Base-by-base conservation (phyloP, 2,113 vertebrate species). In the Pseudorasbora parva region DNA sequence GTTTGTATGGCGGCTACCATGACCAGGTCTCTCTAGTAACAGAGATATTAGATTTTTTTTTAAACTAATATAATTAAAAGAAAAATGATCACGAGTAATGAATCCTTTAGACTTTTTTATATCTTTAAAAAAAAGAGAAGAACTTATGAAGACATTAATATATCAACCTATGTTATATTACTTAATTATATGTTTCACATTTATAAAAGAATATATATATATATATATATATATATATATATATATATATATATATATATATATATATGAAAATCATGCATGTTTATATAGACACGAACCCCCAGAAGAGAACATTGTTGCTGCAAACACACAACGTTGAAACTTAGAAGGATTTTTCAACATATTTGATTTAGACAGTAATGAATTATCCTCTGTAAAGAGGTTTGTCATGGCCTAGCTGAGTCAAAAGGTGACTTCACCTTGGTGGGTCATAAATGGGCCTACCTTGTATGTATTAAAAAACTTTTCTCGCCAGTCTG, bases 391-490 rank as follows among this genome's bases (percentile, higher is more conserved):
- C 37, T 19, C 1, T 66, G 27, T 33, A 19, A 33, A 9, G 3
- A 41, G 33, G 30, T 1, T 37, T 17, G 9, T 10, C 3, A 10
- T 37, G 8, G 8, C 7, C 30, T 37, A 37, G 8, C 30, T 30
- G 15, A n/a, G 64, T 41, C n/a, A 68, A 41, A 11, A 68, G 17
- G 21, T 23, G 1, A 47, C 1, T 25, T 49, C 2, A 33, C 10
- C 21, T 30, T 21, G 9, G 2, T 51, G 25, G 10, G 9, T 73
- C 41, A 4, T 8, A 12, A 2, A 21, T 27, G n/a, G 27, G 17
- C 85, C 84, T 92, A 97, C 97, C 96, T 96, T 96, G 84, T 97
- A 97, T 0, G 97, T 97, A 91, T 97, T 97, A 93, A 96, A 96
- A 88, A 98, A 98, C 91, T 97, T 98, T 84, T 95, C 94, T 86